Conservation (phyloP, 2,888 invertebrate species). For the Choreutis nemorana region DNA sequence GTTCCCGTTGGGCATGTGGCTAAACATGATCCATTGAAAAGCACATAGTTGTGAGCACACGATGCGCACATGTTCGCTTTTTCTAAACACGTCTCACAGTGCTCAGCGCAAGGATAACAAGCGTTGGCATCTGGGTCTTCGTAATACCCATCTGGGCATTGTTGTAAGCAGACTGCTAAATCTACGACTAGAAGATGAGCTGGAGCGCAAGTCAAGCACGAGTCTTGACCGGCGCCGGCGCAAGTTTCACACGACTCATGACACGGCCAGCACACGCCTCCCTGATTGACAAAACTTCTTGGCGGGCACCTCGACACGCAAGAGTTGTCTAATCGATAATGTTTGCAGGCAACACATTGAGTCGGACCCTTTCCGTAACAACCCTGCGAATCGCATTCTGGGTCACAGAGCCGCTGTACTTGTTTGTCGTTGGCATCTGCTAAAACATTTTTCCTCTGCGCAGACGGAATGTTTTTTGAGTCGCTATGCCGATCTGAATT, state of each 20-base stretch:
- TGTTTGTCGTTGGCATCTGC: conserved; percentile 69
- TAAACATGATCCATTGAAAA: conserved; percentile 84
- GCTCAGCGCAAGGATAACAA: conserved; percentile 86
- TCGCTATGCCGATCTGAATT: conserved; percentile 70
- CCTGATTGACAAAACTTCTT: conserved; percentile 82
- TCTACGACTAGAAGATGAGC: conserved; percentile 85
- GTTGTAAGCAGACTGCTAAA: conserved; percentile 84
- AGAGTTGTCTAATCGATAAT: conserved; percentile 83
- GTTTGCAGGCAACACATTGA: conserved; percentile 84
- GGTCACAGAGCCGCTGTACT: conserved; percentile 77
- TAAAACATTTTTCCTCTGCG: conserved; percentile 67
- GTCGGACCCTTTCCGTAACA: conserved; percentile 87
- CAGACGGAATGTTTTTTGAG: conserved; percentile 72
- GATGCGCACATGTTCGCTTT: conserved; percentile 86
- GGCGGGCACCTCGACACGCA: conserved; percentile 87
- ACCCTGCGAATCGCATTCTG: conserved; percentile 79
- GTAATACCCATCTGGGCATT: conserved; percentile 89
- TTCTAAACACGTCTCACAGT: conserved; percentile 86
- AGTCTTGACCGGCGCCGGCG: conserved; percentile 86
- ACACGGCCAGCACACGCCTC: conserved; percentile 85
- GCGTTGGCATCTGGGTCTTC: conserved; percentile 80
- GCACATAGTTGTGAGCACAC: conserved; percentile 86
- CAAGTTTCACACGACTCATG: conserved; percentile 91
- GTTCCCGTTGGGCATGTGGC: conserved; percentile 85
- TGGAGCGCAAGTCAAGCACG: conserved; percentile 84